These are phyloP conservation scores for Patella caerulea DNA, from an alignment of 2,888 invertebrate genomes.

Conservation along the genomic window DNA sequence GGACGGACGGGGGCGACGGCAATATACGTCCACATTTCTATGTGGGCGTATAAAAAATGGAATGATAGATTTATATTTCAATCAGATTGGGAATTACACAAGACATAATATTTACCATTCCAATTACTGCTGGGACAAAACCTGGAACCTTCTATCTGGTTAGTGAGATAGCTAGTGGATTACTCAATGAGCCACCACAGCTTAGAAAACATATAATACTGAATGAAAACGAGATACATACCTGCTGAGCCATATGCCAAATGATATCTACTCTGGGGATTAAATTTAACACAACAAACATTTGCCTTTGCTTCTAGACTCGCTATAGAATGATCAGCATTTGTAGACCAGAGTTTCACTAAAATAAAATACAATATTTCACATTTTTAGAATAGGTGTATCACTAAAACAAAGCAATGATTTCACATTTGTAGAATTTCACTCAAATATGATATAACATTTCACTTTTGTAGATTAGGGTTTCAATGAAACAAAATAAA, in stretches of 20 bases:
- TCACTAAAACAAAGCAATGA: neutral
- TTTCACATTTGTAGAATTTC: neutral
- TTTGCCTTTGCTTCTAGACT: constrained; percentile 94
- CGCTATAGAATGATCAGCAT: constrained; percentile 87
- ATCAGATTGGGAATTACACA: no score
- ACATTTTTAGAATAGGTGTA: neutral
- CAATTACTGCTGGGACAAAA: no score
- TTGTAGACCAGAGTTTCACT: constrained; percentile 94
- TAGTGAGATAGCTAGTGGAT: no score
- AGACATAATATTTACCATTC: no score
- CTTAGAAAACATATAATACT: no score
- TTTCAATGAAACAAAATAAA: no score
- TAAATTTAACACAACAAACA: constrained; percentile 95
- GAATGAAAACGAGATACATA: constrained; percentile 37
- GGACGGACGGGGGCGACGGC: no score
- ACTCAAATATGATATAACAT: neutral
- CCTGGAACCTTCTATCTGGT: no score
- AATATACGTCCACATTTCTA: no score
- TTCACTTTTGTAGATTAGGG: neutral
- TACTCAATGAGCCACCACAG: no score
- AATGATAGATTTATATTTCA: no score
- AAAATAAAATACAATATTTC: constrained; percentile 30
- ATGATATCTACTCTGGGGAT: constrained; percentile 87
- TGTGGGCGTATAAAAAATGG: no score
- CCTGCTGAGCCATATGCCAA: constrained; percentile 93